A percentile compares a stretch with the other conserved stretches of the same genome.
phyloP scores from a whole-genome alignment of 2,113 vertebrate species.

The Myotis yumanensis region DNA sequence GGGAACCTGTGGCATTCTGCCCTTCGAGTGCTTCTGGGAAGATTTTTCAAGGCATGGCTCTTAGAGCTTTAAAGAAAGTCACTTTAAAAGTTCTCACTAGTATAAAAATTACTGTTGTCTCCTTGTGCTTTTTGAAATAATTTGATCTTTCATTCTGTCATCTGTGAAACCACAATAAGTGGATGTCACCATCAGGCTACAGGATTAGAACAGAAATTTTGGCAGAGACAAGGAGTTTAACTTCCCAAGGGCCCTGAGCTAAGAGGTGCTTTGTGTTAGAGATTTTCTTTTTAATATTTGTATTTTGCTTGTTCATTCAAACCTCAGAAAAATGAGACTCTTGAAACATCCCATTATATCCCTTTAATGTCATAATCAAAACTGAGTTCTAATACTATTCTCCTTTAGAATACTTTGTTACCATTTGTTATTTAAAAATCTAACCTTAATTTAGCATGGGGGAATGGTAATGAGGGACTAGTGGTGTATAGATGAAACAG shows the following conservation, averaged over 20 bases:
- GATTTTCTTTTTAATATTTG: constrained; percentile 45
- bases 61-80: background rate
- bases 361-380: constrained; percentile 53
- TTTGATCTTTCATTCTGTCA: constrained; percentile 66
- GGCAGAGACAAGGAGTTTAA: constrained; percentile 66
- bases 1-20: background rate
- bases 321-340: constrained; percentile 54
- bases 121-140: constrained; percentile 39
- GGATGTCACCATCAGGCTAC: constrained; percentile 32
- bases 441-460: background rate
- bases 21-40: background rate
- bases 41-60: constrained; percentile 1
- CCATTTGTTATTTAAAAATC: constrained; percentile 43
- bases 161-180: constrained; percentile 48
- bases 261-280: constrained; percentile 60
- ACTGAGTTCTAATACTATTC: constrained; percentile 30
- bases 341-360: constrained; percentile 7
- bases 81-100: constrained; percentile 23
- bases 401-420: background rate
- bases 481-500: background rate
- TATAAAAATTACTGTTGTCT: constrained; percentile 40
- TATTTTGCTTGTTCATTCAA: constrained; percentile 59
- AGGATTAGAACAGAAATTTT: constrained; percentile 47
- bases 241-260: constrained; percentile 65
- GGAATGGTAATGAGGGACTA: background rate